These are phyloP conservation scores for Papilio polyxenes DNA, from an alignment of 1,140 invertebrate genomes.

Conservation along the genomic window DNA sequence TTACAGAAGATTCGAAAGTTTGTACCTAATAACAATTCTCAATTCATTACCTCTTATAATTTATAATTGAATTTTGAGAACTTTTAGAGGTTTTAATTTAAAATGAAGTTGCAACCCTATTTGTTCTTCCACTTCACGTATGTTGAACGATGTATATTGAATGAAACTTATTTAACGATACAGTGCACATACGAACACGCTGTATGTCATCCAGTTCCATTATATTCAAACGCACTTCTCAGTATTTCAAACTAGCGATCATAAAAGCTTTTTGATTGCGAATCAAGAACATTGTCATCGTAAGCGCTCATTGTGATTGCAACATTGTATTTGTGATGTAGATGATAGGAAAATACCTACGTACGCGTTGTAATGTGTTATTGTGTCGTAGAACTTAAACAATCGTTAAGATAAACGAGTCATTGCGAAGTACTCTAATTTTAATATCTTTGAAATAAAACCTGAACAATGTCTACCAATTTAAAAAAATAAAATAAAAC, in stretches of 20 bases:
- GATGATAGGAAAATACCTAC: constrained; percentile 25
- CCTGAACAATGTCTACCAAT: neutral
- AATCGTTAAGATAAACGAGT: neutral
- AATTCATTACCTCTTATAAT: neutral
- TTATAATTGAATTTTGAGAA: neutral
- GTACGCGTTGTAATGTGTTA: constrained; percentile 19
- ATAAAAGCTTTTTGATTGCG: constrained; percentile 52
- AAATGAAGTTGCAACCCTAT: constrained; percentile 18
- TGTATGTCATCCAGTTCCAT: constrained; percentile 47
- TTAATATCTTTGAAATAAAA: neutral
- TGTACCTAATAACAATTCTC: neutral
- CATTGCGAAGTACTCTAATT: neutral
- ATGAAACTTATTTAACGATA: constrained; percentile 40
- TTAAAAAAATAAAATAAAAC: neutral
- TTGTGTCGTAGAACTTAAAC: constrained; percentile 8
- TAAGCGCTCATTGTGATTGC: constrained; percentile 40
- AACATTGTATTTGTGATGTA: constrained; percentile 31
- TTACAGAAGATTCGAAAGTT: neutral
- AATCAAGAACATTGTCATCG: constrained; percentile 42
- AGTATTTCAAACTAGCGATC: constrained; percentile 41
- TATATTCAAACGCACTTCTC: constrained; percentile 50
- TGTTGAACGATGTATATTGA: constrained; percentile 37
- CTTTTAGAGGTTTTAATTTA: neutral
- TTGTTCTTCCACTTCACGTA: constrained; percentile 30
- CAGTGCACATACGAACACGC: constrained; percentile 34